Evolutionary conservation across 1,140 invertebrate species (phyloP), one percentile per base, ranked within the genome.

Genomic region (Bombus breviceps): DNA sequence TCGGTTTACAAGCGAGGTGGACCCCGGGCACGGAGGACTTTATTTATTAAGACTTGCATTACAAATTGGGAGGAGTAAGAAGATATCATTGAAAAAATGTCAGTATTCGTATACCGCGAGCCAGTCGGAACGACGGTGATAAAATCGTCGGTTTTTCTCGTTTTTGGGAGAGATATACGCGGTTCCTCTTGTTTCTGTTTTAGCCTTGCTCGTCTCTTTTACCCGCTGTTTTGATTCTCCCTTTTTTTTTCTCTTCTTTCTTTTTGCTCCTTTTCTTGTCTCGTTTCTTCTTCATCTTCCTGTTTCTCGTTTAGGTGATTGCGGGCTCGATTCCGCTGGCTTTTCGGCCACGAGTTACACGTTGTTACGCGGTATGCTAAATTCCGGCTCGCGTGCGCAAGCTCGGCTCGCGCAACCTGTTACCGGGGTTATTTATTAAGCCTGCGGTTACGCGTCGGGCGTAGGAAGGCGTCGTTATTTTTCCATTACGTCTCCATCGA

Each of bases 41-140:
- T 90, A 90, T 90, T 90, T 90, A 90, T 90, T 87, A 90, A 90
- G 86, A 89, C 81, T 89, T 90, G 85, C 83, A 85, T 87, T 89
- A 90, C 87, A 90, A 90, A 89, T 85, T 82, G 75, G 75, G 80
- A 81, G 74, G 57, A 71, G 71, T 83, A 89, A 77, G 80, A 87
- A 85, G 72, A 73, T 85, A 89, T 85, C 85, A 86, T 89, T 89
- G 85, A 89, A 90, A 86, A 86, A 83, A 83, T 83, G 85, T 86
- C 84, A 81, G 84, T 81, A 85, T 85, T 75, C 84, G 84, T 81
- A 81, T 73, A 89, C 77, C 79, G 75, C 74, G 62, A 47, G 74
- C 74, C 69, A 72, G 41, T 59, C 57, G 53, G 71, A 68, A 71
- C 73, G 34, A 13, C 59, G 34, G 1, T 43, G 88, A 86, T 89